A percentile compares a stretch with the other conserved stretches of the same genome.
Conservation (phyloP, 2,797 vertebrate genomes). For the Eurystomus glaucurus region DNA sequence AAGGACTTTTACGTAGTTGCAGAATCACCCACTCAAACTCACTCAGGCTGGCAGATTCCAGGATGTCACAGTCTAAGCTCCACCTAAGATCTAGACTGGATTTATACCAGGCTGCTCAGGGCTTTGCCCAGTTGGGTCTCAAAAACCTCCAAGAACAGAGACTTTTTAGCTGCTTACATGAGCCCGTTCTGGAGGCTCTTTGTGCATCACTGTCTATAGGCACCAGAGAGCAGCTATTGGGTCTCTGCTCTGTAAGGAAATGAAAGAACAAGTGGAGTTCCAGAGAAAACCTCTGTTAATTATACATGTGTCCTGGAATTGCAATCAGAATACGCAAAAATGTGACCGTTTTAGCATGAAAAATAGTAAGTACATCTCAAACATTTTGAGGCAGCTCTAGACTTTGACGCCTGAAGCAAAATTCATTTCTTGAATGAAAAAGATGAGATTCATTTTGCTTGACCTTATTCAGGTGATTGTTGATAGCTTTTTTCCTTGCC, state of each 20-base stretch:
- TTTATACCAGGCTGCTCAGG: not conserved
- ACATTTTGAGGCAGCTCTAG: not conserved
- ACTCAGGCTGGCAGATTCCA: not conserved
- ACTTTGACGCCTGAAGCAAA: not conserved
- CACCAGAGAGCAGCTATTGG: not conserved
- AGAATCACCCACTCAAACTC: not conserved
- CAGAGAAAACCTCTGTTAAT: not conserved
- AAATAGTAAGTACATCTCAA: not conserved
- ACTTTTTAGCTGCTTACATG: not conserved
- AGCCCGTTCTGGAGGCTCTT: not conserved
- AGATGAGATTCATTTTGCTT: slow-evolving; percentile 17
- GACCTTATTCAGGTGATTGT: slow-evolving; percentile 31
- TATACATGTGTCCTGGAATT: not conserved
- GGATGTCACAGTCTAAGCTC: not conserved
- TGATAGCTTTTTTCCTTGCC: not conserved
- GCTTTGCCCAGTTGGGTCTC: not conserved
- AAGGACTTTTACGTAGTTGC: not conserved
- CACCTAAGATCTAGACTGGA: rapidly evolving
- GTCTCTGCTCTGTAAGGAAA: not conserved
- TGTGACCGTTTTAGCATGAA: not conserved
- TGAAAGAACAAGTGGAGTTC: not conserved
- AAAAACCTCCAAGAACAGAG: not conserved
- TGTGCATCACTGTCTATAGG: rapidly evolving
- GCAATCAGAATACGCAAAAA: not conserved
- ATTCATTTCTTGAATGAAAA: slow-evolving; percentile 3